These are phyloP conservation scores for Moxostoma hubbsi DNA, from an alignment of 2,797 vertebrate species.

Conservation along the genomic window DNA sequence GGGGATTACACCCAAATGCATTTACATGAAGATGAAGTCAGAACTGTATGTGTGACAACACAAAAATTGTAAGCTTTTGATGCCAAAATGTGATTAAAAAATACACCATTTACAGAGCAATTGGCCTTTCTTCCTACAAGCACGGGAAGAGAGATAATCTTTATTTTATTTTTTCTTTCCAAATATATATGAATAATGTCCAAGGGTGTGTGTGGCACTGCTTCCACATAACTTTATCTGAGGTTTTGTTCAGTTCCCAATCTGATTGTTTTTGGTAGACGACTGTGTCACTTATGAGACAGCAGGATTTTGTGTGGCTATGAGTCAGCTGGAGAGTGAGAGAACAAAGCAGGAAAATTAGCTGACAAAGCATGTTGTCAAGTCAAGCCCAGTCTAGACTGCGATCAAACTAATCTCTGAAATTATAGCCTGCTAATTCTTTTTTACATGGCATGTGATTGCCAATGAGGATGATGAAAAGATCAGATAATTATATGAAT, in stretches of 20 bases:
- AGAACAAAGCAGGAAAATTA: conserved; percentile 10
- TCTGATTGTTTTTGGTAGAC: conserved; percentile 29
- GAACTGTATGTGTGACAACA: conserved; percentile 6
- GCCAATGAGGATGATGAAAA: conserved; percentile 16
- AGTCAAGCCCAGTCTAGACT: conserved; percentile 38
- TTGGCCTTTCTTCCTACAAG: conserved; percentile 12
- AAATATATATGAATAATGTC: conserved; percentile 36
- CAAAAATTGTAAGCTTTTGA: neutral
- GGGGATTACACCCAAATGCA: neutral
- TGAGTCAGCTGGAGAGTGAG: conserved; percentile 30
- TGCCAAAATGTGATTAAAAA: conserved; percentile 4
- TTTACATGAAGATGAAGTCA: neutral
- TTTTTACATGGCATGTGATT: conserved; percentile 9
- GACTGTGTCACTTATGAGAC: conserved; percentile 39
- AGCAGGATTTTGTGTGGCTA: conserved; percentile 49
- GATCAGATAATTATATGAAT: conserved; percentile 20
- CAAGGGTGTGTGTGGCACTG: conserved; percentile 48
- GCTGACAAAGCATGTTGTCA: conserved; percentile 32
- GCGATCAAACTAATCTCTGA: conserved; percentile 41
- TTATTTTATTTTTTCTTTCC: conserved; percentile 26
- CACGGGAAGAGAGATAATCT: neutral
- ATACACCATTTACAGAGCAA: neutral
- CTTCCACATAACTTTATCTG: conserved; percentile 32
- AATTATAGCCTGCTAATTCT: conserved; percentile 1
- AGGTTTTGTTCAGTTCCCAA: conserved; percentile 40